A percentile compares a stretch with the other conserved stretches of the same genome.
Conservation (phyloP, 2,797 vertebrate species). For the Schizopygopsis malacanthus region DNA sequence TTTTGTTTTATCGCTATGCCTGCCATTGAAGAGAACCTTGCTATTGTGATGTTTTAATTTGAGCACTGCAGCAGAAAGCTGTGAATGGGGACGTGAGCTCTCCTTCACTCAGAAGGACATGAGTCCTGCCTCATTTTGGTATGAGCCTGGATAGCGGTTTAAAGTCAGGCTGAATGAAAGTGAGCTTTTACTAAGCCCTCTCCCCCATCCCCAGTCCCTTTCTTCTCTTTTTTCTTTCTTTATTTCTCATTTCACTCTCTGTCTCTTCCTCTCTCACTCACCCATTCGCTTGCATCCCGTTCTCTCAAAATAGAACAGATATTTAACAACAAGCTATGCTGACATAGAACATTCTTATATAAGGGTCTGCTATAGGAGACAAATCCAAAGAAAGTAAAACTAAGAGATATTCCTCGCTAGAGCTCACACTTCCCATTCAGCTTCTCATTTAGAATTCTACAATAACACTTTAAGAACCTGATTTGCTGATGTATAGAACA, state of each 20-base stretch:
- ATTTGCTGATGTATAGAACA: slow-evolving; percentile 13
- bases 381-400: slow-evolving; percentile 16
- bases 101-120: slow-evolving; percentile 29
- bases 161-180: slow-evolving; percentile 25
- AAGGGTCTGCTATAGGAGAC: slow-evolving; percentile 19
- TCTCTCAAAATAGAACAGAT: slow-evolving; percentile 42
- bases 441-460: slow-evolving; percentile 3
- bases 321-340: slow-evolving; percentile 38
- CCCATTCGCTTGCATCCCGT: neutral
- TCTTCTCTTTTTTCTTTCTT: neutral
- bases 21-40: slow-evolving; percentile 4
- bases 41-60: slow-evolving; percentile 8
- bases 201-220: neutral
- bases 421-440: neutral
- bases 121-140: slow-evolving; percentile 6
- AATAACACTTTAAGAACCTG: neutral
- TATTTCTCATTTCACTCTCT: neutral
- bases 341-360: slow-evolving; percentile 22
- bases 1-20: neutral
- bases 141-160: neutral
- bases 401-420: neutral
- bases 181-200: slow-evolving; percentile 18
- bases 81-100: slow-evolving; percentile 20
- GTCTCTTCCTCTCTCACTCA: neutral
- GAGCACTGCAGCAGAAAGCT: slow-evolving; percentile 8